Evolutionary conservation across 2,888 invertebrate genomes (phyloP).

Genomic region (Oscheius sp.): DNA sequence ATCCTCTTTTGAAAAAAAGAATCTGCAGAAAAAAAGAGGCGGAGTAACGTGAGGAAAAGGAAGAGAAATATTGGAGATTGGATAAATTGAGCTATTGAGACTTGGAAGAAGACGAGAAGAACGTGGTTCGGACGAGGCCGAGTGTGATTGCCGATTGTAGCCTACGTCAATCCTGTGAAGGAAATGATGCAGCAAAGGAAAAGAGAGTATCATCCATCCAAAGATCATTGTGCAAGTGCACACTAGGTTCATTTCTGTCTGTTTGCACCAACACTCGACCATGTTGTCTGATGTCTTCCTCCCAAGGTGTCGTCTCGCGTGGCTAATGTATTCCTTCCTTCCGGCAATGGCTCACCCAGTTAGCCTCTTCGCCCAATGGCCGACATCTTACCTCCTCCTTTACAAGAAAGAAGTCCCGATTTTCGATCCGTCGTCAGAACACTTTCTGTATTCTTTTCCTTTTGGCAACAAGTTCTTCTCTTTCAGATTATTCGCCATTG

Average conservation of each 20-base stretch:
- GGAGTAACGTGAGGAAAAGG: not conserved
- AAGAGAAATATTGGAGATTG: not conserved
- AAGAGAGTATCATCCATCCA: too few relatives aligned
- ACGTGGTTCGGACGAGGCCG: not conserved
- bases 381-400: too few relatives aligned
- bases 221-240: too few relatives aligned
- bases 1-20: slow-evolving; percentile 5
- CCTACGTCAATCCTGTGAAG: too few relatives aligned
- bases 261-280: not conserved
- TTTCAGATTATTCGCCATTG: slow-evolving; percentile 23
- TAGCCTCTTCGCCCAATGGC: not conserved
- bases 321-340: slow-evolving; percentile 29
- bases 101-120: not conserved
- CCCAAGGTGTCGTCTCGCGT: not conserved
- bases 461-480: not conserved
- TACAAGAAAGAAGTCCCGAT: not conserved
- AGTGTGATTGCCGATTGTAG: too few relatives aligned
- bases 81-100: not conserved
- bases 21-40: slow-evolving; percentile 1
- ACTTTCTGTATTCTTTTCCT: not conserved
- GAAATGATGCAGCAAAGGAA: too few relatives aligned
- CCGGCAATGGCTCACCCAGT: not conserved
- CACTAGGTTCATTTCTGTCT: too few relatives aligned
- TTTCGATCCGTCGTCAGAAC: slow-evolving; percentile 14
- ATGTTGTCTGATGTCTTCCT: not conserved